These are phyloP conservation scores for Podabrus alpinus DNA, from an alignment of 2,888 invertebrate genomes.

Conservation along the genomic window DNA sequence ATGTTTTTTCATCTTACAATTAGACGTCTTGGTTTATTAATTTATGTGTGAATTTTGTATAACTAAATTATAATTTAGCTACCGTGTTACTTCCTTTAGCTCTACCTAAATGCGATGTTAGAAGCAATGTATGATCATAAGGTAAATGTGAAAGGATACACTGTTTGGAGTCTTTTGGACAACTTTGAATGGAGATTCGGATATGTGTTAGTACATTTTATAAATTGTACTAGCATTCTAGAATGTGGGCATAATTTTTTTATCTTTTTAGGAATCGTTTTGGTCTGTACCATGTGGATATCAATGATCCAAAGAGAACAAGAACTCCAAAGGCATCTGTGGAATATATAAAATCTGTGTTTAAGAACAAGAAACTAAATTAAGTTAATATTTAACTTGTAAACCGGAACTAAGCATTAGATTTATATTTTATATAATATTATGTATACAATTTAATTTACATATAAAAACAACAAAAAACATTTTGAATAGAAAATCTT, in stretches of 20 bases:
- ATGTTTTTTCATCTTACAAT: no score
- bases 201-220: slow-evolving; percentile 37
- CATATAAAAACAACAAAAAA: no score
- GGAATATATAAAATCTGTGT: neutral
- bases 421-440: no score
- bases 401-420: no score
- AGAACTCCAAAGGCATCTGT: neutral
- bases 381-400: no score
- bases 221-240: neutral
- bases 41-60: no score
- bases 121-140: slow-evolving; percentile 40
- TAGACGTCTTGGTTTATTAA: no score
- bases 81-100: slow-evolving; percentile 27
- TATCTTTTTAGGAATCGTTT: neutral
- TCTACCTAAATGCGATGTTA: slow-evolving; percentile 37
- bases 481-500: no score
- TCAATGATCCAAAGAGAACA: neutral
- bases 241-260: neutral
- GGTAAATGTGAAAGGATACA: slow-evolving; percentile 41
- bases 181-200: slow-evolving; percentile 47
- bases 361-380: neutral
- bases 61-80: no score
- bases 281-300: neutral
- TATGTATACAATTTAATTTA: no score
- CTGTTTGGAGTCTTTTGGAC: slow-evolving; percentile 47